phyloP scores from a whole-genome alignment of 2,113 vertebrate genomes.

The Neolamprologus cancellatus region DNA sequence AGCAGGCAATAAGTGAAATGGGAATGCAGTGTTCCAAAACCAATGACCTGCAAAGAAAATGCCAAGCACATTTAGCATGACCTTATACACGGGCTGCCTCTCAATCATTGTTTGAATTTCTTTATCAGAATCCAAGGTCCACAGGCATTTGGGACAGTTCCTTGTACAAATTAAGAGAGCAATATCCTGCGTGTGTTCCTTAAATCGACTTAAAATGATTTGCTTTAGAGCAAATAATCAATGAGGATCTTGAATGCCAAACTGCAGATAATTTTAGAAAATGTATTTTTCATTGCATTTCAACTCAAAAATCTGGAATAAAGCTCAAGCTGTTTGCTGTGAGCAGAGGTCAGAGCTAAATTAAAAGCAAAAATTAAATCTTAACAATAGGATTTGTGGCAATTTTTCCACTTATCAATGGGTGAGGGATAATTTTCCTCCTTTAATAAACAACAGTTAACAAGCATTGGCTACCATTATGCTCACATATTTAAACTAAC shows the following conservation, averaged over 20 bases:
- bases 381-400: neutral
- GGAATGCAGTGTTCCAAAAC: constrained; percentile 52
- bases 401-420: neutral
- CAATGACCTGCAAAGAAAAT: constrained; percentile 55
- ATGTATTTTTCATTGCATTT: neutral
- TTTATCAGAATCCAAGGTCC: neutral
- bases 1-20: constrained; percentile 50
- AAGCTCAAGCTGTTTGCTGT: neutral
- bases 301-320: neutral
- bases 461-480: neutral
- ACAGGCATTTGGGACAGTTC: neutral
- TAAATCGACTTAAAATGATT: neutral
- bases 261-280: neutral
- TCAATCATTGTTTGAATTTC: constrained; percentile 6
- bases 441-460: neutral
- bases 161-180: neutral
- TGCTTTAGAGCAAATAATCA: neutral
- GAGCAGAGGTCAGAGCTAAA: neutral
- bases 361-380: neutral
- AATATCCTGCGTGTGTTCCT: neutral
- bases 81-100: neutral
- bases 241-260: neutral
- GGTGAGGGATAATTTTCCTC: neutral
- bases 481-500: neutral
- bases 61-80: constrained; percentile 28